Evolutionary conservation across 2,797 vertebrate species (phyloP).

Genomic region (Erithacus rubecula): DNA sequence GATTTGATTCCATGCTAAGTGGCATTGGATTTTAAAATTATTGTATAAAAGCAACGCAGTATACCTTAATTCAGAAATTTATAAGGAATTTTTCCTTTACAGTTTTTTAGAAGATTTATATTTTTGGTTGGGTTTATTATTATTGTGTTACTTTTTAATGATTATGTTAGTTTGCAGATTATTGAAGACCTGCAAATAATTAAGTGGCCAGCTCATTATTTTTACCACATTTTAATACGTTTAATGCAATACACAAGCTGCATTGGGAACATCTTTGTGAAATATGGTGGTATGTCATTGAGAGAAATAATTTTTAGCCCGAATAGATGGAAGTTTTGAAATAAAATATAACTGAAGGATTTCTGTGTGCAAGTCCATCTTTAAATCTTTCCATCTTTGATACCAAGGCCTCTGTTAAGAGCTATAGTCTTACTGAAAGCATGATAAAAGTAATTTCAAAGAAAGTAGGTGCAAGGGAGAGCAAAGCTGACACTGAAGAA

Average conservation of each 20-base stretch:
- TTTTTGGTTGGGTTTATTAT: neutral
- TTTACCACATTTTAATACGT: neutral
- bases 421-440: neutral
- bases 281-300: neutral
- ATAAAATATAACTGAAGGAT: neutral
- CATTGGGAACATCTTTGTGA: neutral
- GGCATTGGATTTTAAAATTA: neutral
- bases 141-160: neutral
- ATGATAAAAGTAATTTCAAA: slow-evolving; percentile 11
- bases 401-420: neutral
- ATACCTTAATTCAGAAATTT: neutral
- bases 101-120: neutral
- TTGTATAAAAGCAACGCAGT: neutral
- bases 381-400: neutral
- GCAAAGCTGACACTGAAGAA: neutral
- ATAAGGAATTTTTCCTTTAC: neutral
- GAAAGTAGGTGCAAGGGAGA: neutral
- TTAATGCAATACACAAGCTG: neutral
- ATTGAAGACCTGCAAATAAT: neutral
- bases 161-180: neutral
- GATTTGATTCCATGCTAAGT: neutral
- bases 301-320: neutral
- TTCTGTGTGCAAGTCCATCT: neutral
- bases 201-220: neutral
- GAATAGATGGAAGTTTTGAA: neutral